Evolutionary conservation across 1,140 invertebrate species (phyloP), one percentile per base, ranked within the genome.

Genomic region (Pantala flavescens): DNA sequence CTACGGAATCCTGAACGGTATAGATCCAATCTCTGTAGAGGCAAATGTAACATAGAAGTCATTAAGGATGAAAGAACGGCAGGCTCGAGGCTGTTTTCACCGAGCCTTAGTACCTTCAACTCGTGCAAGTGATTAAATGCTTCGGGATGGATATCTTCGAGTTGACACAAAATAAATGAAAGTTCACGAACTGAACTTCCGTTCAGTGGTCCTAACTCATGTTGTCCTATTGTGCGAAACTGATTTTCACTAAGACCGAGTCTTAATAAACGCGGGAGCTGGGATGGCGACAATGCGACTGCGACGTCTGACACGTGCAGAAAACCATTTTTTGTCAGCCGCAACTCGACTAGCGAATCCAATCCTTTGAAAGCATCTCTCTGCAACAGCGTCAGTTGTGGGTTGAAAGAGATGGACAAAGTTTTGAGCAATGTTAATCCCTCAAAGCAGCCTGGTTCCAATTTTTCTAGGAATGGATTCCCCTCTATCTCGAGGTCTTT

Each of bases 1-100:
- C 83, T 85, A 24, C 83, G 78, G 73, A 87, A 85, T 0, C 86
- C 86, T 78, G 84, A 82, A 23, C 81, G 81, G n/a, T 82, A 84
- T 49, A 87, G 75, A 78, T 85, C 83, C 0, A 87, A 74, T 70
- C 78, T 75, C 14, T 81, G 79, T 16, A 87, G 79, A 74, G 81
- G 82, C 24, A 86, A 83, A n/a, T 78, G 74, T 71, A 78, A 72
- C 21, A 83, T 81, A 71, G 76, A 78, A 23, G 80, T 75, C 42
- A 87, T 76, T 71, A 86, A 78, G 10, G 84, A 76, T 23, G 79
- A 80, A 55, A 87, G 81, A 28, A 81, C 78, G 9, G 79, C 75
- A 7, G 81, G 76, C 77, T 84, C 83, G n/a, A 87, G 80, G 74
- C 82, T 82, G 76, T 85, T 85, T 76, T 86, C 84, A 7, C 84